Base-by-base conservation (phyloP, 2,888 invertebrate species). In the Xanthostigma xanthostigma region DNA sequence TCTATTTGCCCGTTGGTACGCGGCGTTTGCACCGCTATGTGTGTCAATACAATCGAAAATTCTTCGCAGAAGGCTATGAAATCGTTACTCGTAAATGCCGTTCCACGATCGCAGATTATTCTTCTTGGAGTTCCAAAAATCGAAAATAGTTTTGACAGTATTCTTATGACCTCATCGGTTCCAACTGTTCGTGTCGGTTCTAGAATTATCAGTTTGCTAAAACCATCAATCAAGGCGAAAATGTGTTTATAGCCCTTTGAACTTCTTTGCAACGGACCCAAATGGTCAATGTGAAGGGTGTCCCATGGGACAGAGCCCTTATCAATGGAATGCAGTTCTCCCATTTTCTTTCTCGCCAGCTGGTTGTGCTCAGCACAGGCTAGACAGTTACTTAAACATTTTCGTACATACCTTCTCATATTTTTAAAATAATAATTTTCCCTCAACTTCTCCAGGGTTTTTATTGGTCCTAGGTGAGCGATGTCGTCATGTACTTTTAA, bases 281-380 rank as follows among this genome's bases (percentile, higher is more conserved):
- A 45, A 51, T 62, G 59, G 48, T 64, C 63, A 6, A 59, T 46
- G 47, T 63, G 64, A 36, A 57, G 58, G 0, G 59, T 60, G 13
- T 58, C 43, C 9, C 62, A 49, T 9, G 61, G 63, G 2, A 36
- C 33, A 8, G 55, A 56, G 9, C 57, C 59, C 51, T 63, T 63
- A 2, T 54, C 50, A 6, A 62, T 53, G 0, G 57, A 53, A 45
- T 57, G 48, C 11, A 62, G 44, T n/a, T 51, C 53, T 27, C 59
- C 58, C 53, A 60, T 60, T 37, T 52, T 49, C 49, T 58, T 60
- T 4, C 4, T 17, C 3, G 17, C 4, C 4, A 17, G 17, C 4
- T 17, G 17, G 17, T 17, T 17, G 4, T 17, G 17, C 4, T 17
- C 17, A 4, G 17, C 17, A 4, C 17, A 17, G 2, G 17, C 17